Conservation (phyloP, 2,888 invertebrate species). For the Tachystola acroxantha region DNA sequence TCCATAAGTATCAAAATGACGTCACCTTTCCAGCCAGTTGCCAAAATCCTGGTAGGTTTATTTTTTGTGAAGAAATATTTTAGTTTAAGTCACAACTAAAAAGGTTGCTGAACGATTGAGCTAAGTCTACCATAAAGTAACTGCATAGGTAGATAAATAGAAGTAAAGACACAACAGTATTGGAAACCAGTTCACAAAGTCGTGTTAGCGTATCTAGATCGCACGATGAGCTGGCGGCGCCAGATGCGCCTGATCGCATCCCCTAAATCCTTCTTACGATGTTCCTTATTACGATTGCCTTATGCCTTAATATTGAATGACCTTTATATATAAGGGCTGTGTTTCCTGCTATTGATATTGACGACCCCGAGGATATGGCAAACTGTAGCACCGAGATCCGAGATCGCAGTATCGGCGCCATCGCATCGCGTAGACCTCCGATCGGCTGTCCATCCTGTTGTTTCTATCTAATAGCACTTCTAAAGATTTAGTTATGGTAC, state of each 20-base stretch:
- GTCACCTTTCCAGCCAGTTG: no score
- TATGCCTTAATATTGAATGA: background rate
- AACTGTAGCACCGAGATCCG: slow-evolving; percentile 1
- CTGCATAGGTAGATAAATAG: no score
- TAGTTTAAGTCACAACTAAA: no score
- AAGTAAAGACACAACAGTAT: no score
- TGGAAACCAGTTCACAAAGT: no score
- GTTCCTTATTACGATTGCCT: background rate
- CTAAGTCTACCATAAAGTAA: no score
- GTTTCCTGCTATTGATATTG: background rate
- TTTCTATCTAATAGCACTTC: no score
- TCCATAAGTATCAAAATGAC: no score
- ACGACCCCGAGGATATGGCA: slow-evolving; percentile 7
- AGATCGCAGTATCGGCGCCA: slow-evolving; percentile 6
- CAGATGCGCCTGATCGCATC: slow-evolving; percentile 18
- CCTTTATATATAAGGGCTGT: no score
- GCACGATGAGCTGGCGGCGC: slow-evolving; percentile 5
- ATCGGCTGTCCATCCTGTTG: slow-evolving; percentile 19
- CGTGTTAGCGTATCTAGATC: background rate
- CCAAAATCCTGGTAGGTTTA: no score
- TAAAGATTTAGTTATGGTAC: slow-evolving; percentile 1
- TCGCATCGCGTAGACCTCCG: slow-evolving; percentile 11
- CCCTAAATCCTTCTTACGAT: background rate
- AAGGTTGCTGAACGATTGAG: no score
- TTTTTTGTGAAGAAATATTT: no score